Evolutionary conservation across 2,113 vertebrate genomes (phyloP), one percentile per base, ranked within the genome.

Genomic region (Himantopus leucocephalus): DNA sequence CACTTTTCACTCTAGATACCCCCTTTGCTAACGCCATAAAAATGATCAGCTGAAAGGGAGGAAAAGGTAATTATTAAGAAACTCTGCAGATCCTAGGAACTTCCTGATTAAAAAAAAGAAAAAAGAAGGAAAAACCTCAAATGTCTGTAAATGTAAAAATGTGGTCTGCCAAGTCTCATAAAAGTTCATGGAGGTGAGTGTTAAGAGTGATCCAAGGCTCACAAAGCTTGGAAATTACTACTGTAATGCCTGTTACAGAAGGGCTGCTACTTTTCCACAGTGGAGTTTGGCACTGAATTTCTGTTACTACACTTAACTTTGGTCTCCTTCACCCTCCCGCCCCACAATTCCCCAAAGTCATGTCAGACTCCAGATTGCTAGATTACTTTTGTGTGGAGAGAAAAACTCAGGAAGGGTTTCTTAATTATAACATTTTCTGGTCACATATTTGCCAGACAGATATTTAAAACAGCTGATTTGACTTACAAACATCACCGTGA

Each of bases 1-100:
- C 99, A 12, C 98, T 99, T 94, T 98, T 98, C 79, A 99, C 98
- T 97, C 98, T 98, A 89, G 99, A 99, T 24, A 98, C 97, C 27
- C 99, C 99, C 70, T 98, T 99, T 17, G 99, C 99, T 96, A 99
- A 84, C 0, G 99, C 99, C 99, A 99, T 99, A 97, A 99, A 99
- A 97, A 99, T 97, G 89, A 99, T 99, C 62, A 99, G 97, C 99
- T 99, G 95, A 88, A 95, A 71, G 39, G 37, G 32, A 95, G 12
- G 43, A 37, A 95, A 89, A 84, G 14, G 35, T 63, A 77, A 92
- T 92, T 48, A 59, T 24, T 68, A 67, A 81, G 41, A 7, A 34
- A 64, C 58, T 80, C 48, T 55, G 91, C 13, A 94, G 68, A 90
- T 70, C 48, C 39, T 7, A 79, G 26, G 26, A 70, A 88, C 34